phyloP scores from a whole-genome alignment of 2,797 vertebrate species.

The Anniella stebbinsi region DNA sequence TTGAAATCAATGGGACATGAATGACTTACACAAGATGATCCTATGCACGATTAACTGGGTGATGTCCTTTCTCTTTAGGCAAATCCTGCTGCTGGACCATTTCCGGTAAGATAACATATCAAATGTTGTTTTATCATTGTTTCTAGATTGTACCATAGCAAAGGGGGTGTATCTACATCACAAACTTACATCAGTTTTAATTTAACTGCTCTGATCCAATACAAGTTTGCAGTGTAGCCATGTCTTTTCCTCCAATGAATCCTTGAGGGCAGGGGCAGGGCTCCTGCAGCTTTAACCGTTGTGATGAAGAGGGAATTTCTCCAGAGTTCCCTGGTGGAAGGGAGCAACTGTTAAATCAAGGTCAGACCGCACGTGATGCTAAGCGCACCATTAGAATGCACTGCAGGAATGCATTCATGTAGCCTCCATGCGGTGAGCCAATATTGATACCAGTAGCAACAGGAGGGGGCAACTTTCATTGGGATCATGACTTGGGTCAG shows the following conservation, averaged over 20 bases:
- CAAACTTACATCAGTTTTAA: not conserved
- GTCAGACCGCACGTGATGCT: not conserved
- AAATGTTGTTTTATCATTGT: not conserved
- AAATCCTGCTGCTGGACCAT: not conserved
- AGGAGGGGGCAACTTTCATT: not conserved
- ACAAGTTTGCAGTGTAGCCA: not conserved
- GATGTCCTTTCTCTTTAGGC: slow-evolving; percentile 8
- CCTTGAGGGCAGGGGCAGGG: not conserved
- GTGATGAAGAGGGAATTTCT: no score
- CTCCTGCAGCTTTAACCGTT: no score
- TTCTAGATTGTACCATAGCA: not conserved
- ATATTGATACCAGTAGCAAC: no score
- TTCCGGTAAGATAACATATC: slow-evolving; percentile 5
- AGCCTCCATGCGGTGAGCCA: no score
- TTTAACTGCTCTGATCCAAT: not conserved
- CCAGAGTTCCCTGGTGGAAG: no score
- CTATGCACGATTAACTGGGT: not conserved
- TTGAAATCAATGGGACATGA: no score
- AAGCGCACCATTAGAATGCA: no score
- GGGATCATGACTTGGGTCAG: not conserved
- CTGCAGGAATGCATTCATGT: no score
- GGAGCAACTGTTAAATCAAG: not conserved
- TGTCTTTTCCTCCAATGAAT: not conserved
- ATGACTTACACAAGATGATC: not conserved
- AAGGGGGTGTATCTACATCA: no score